Evolutionary conservation across 1,140 invertebrate species (phyloP), one percentile per base, ranked within the genome.

Genomic region (Frieseomelitta varia): DNA sequence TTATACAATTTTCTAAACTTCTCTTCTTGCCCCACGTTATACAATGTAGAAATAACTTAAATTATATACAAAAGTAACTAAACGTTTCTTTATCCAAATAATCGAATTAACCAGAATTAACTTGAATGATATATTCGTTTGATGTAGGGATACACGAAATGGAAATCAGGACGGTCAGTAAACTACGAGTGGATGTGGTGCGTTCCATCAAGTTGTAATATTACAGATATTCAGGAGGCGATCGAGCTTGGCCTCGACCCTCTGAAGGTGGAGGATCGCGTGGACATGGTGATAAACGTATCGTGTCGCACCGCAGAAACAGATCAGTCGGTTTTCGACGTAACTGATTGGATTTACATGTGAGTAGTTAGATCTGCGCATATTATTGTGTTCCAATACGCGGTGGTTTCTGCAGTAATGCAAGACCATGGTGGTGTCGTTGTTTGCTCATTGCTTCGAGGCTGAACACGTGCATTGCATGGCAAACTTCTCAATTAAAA

Each of bases 141-240:
- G 21, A 39, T 83, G 39, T 21, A 93, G 92, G 84, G 84, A 11
- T n/a, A 47, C 19, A 63, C 72, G 4, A 83, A 73, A 72, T 92
- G 83, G 88, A 88, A 15, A 0, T 86, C 69, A 3, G 89, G 86
- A 0, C 75, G 69, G 8, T 83, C 93, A 14, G 76, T 90, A 1
- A 53, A 82, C 1, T 94, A 92, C 85, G 91, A 91, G 30, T 93
- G 92, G 93, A 87, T 91, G 80, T 93, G 89, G 91, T 94, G 92
- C 67, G 87, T 93, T 12, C 93, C 93, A 6, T 93, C 93, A 1
- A 91, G 85, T 39, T 94, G 93, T 80, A 91, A 87, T 34, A 58
- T 87, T 17, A 74, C 81, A 24, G 92, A 93, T 17, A 80, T 94
- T 30, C 80, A 74, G 19, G 85, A 90, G 53, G 85, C 89, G 24